Evolutionary conservation across 2,797 vertebrate genomes (phyloP), one percentile per base, ranked within the genome.

Genomic region (Poeciliopsis turneri): DNA sequence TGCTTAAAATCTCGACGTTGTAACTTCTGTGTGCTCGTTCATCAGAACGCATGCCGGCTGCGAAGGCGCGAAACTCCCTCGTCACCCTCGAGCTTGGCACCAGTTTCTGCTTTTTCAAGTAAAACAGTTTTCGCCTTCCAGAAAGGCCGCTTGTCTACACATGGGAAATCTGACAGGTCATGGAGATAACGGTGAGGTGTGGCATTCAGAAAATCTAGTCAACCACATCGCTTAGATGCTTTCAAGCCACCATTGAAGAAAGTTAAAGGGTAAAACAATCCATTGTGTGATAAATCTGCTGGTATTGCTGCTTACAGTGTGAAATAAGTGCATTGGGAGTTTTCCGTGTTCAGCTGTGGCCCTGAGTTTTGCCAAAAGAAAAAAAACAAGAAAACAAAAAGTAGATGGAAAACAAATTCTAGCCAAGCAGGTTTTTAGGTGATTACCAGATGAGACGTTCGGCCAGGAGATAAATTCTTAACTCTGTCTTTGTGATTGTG

Each of bases 251-350:
- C 39, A 5, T 25, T 1, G 20, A 23, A 66, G 11, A 78, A 82
- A 76, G 57, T 84, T 76, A 4, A 13, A 72, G 18, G 39, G 74
- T 79, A 3, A 59, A 84, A 75, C 79, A 78, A 70, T 66, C 7
- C 5, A 4, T 25, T 11, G 4, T 75, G 25, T 78, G 59, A 78
- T 3, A 68, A 23, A 6, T 68, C 41, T 68, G 6, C 30, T 64
- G 33, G 30, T 4, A 10, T 36, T 64, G 5, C 16, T 0, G 16
- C 33, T 64, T 20, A 23, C 18, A 41, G 20, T 68, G 64, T 39
- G 23, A 68, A 23, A 10, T 39, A 41, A 41, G 20, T 9, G 8
- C 11, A 20, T 41, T 4, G 33, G 11, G 33, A 69, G 36, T 41
- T 25, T 23, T 53, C 25, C 72, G 11, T 16, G 28, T 49, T 8